Base-by-base conservation (phyloP, 1,140 invertebrate species). In the Aphidius gifuensis region DNA sequence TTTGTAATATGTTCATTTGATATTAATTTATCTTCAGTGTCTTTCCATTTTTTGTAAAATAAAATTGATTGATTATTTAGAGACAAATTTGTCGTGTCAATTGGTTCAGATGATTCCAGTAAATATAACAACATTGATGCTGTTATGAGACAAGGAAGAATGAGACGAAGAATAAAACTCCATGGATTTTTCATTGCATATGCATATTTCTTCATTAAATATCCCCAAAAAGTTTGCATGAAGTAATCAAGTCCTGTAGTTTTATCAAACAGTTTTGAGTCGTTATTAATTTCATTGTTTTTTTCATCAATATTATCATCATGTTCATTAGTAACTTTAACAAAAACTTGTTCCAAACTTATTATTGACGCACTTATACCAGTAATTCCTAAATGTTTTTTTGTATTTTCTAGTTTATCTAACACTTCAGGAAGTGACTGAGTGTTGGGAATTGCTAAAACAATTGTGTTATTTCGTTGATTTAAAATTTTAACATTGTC, bases 331-430 rank as follows among this genome's bases (percentile, higher is more conserved):
- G 76, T 75, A 6, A 79, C 72, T 55, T 75, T 90, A 21, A 94
- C 72, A 72, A 94, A 94, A 9, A 95, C 92, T 80, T 94, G 91
- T 73, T 94, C 92, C 70, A 95, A 83, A 0, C 92, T 93, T 7
- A 91, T 91, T 3, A 91, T 84, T 0, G 90, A 90, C 1, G 92
- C 85, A 2, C 92, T 91, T 66, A 91, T 90, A 32, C 87, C 89
- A 21, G 85, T 80, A 49, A 95, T 86, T 1, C 87, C 87, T 6
- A 93, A 73, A 42, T 82, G 68, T 0, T 75, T 71, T 64, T 84
- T 85, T 6, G 83, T 75, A 1, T 68, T 61, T 71, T 94, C 91
- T 23, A 94, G 69, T 9, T 83, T 74, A n/a, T 82, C 76, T 69
- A 94, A 86, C 47, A 92, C 77, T 50, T 79, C 71, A 3, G 85